Percentiles rank a stretch among this genome's conserved stretches.
These are phyloP conservation scores for Gonatopus flavifemur DNA, from an alignment of 1,140 invertebrate species.

Conservation along the genomic window DNA sequence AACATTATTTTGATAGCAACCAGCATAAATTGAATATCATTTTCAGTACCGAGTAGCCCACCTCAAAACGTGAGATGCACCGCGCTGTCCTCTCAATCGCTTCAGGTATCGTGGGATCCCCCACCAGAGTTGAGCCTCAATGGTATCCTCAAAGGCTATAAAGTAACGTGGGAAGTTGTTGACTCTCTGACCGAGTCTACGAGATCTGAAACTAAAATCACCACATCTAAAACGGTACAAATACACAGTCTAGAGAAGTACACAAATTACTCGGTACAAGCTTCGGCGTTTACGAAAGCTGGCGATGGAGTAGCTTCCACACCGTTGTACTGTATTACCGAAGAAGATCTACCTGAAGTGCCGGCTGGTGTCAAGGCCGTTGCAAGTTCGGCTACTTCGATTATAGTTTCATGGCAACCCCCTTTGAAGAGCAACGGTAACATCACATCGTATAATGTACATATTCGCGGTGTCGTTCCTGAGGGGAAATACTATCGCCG, in stretches of 20 bases:
- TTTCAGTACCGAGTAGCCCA: slow-evolving; percentile 74
- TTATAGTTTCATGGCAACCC: slow-evolving; percentile 81
- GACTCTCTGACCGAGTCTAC: slow-evolving; percentile 44
- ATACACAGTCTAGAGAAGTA: slow-evolving; percentile 73
- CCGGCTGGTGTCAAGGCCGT: slow-evolving; percentile 88
- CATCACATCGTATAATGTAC: slow-evolving; percentile 61
- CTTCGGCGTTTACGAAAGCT: slow-evolving; percentile 83
- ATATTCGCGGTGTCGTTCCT: slow-evolving; percentile 44
- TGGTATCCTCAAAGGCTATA: slow-evolving; percentile 86
- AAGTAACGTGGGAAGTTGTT: slow-evolving; percentile 71
- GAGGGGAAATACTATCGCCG: slow-evolving; percentile 52
- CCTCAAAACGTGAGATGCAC: slow-evolving; percentile 78
- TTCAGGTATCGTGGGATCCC: slow-evolving; percentile 85
- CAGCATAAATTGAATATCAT: too few species aligned
- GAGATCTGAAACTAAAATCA: slow-evolving; percentile 65
- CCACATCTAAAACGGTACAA: slow-evolving; percentile 67
- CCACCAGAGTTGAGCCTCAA: slow-evolving; percentile 79
- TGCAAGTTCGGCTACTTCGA: slow-evolving; percentile 77
- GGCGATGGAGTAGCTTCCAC: slow-evolving; percentile 84
- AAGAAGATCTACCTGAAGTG: slow-evolving; percentile 87
- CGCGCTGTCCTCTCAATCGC: slow-evolving; percentile 77
- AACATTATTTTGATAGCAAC: too few species aligned
- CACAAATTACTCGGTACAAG: slow-evolving; percentile 89
- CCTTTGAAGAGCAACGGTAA: slow-evolving; percentile 63
- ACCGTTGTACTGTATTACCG: slow-evolving; percentile 84